Conservation (phyloP, 2,888 invertebrate genomes). For the Macroteleia sp. region DNA sequence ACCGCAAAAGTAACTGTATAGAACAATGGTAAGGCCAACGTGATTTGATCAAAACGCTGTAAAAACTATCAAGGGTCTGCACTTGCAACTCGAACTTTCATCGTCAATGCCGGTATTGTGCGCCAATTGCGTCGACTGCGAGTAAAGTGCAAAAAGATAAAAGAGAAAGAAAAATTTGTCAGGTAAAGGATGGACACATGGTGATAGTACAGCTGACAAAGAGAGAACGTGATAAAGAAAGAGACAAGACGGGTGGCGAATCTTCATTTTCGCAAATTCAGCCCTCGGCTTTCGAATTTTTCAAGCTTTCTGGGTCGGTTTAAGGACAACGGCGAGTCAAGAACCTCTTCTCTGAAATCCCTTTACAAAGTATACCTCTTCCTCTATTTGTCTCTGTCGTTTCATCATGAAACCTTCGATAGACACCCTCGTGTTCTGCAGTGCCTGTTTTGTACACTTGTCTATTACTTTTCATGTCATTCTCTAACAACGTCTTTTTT, state of each 20-base stretch:
- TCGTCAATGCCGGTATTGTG: slow-evolving; percentile 56
- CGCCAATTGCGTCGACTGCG: slow-evolving; percentile 60
- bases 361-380: slow-evolving; percentile 76
- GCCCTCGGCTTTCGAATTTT: slow-evolving; percentile 75
- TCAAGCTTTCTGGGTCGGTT: slow-evolving; percentile 75
- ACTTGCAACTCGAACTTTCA: slow-evolving; percentile 48
- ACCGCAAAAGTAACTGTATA: slow-evolving; percentile 59
- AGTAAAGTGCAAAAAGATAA: slow-evolving; percentile 59
- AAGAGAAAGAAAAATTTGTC: slow-evolving; percentile 15
- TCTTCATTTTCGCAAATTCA: slow-evolving; percentile 77
- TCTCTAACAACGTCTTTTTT: no score
- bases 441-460: no score
- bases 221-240: slow-evolving; percentile 13
- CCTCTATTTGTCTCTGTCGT: slow-evolving; percentile 37
- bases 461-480: no score
- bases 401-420: neutral
- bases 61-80: slow-evolving; percentile 58
- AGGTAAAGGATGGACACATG: slow-evolving; percentile 18
- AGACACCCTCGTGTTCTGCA: no score
- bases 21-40: slow-evolving; percentile 60
- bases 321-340: slow-evolving; percentile 76
- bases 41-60: slow-evolving; percentile 55
- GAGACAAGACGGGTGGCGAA: slow-evolving; percentile 65
- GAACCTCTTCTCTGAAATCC: slow-evolving; percentile 76
- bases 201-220: no score